A percentile compares a stretch with the other conserved stretches of the same genome.
Evolutionary conservation across 2,113 vertebrate genomes (phyloP).

Genomic region (Bos javanicus): DNA sequence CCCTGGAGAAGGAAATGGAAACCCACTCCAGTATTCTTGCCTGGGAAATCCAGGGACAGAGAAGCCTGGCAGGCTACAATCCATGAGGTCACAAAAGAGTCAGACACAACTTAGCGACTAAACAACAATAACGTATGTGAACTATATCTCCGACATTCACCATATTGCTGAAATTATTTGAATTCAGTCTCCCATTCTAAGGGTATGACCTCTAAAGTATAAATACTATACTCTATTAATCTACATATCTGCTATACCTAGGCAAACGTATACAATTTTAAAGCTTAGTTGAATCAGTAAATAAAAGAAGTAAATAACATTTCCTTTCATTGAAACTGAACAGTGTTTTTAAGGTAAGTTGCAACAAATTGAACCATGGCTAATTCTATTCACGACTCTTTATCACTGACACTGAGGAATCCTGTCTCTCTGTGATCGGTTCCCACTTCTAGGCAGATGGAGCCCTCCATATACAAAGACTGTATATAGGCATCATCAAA

Average conservation of each 20-base stretch:
- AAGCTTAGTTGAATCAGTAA: constrained; percentile 1
- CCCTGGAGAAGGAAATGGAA: background rate
- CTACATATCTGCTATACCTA: background rate
- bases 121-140: background rate
- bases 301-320: background rate
- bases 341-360: background rate
- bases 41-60: background rate
- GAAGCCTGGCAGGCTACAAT: background rate
- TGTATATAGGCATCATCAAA: background rate
- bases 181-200: background rate
- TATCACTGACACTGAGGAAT: background rate
- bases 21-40: background rate
- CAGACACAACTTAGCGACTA: background rate
- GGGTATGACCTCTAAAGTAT: background rate
- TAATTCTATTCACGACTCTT: background rate
- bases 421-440: background rate
- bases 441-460: background rate
- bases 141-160: background rate
- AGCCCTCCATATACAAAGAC: background rate
- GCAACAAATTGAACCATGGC: background rate
- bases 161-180: background rate
- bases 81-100: background rate
- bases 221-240: background rate
- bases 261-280: background rate
- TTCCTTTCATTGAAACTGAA: background rate